Evolutionary conservation across 2,797 vertebrate species (phyloP).

Genomic region (Notolabrus celidotus): DNA sequence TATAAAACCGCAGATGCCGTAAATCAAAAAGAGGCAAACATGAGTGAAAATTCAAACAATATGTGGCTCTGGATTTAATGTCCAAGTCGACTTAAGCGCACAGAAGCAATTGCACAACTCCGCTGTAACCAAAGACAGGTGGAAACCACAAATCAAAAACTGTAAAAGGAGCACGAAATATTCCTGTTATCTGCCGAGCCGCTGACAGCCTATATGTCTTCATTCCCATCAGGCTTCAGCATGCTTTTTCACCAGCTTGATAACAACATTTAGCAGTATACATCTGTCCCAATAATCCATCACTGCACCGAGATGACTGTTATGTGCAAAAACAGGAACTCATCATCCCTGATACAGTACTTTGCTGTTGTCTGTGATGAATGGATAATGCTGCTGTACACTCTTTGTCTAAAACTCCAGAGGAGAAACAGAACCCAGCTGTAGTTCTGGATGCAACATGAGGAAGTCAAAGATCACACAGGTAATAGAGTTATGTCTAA

Average conservation of each 20-base stretch:
- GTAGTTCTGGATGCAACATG: conserved; percentile 1
- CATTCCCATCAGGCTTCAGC: conserved; percentile 57
- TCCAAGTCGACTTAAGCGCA: conserved; percentile 32
- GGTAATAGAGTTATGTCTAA: conserved; percentile 4
- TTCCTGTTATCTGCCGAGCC: conserved; percentile 64
- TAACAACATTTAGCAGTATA: conserved; percentile 63
- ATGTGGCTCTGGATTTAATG: conserved; percentile 58
- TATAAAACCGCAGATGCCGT: conserved; percentile 15
- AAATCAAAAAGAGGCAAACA: conserved; percentile 47
- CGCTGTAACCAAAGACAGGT: conserved; percentile 68
- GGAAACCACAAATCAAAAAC: conserved; percentile 76
- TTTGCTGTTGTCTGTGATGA: conserved; percentile 29
- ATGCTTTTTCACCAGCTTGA: conserved; percentile 49
- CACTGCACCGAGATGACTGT: conserved; percentile 47
- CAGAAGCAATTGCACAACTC: conserved; percentile 48
- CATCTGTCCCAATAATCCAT: conserved; percentile 69
- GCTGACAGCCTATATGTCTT: conserved; percentile 73
- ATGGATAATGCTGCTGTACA: conserved; percentile 42
- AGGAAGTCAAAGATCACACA: conserved; percentile 14
- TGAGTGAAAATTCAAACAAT: conserved; percentile 67
- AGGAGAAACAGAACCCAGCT: conserved; percentile 24
- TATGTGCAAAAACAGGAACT: conserved; percentile 59
- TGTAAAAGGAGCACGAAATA: conserved; percentile 66
- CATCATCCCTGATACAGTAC: conserved; percentile 48
- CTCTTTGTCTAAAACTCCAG: conserved; percentile 53